Percentiles rank a stretch among this genome's conserved stretches.
phyloP scores from a whole-genome alignment of 2,888 invertebrate genomes.

The Scotopteryx bipunctaria region DNA sequence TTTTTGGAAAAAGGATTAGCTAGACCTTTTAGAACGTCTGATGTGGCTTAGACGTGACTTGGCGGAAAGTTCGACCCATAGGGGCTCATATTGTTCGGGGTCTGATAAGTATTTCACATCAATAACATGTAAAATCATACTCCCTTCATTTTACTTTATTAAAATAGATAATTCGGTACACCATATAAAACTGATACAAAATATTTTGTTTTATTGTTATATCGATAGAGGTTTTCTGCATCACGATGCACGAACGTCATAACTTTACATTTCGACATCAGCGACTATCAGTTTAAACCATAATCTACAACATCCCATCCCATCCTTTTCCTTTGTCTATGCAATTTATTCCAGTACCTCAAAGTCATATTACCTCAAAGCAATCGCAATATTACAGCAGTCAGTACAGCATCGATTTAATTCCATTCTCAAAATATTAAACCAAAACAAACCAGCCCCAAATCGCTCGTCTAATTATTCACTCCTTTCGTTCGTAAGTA shows the following conservation, averaged over 20 bases:
- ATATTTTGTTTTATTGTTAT: too few species aligned
- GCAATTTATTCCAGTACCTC: too few species aligned
- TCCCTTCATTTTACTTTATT: background rate
- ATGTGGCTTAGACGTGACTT: conserved; percentile 49
- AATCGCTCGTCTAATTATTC: conserved; percentile 36
- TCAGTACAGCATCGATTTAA: conserved; percentile 8
- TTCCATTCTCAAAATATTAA: conserved; percentile 14
- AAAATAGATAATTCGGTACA: too few species aligned
- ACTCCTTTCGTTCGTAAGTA: conserved; percentile 39
- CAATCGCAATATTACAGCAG: background rate
- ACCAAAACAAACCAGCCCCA: conserved; percentile 28
- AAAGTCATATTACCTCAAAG: too few species aligned
- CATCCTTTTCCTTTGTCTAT: too few species aligned
- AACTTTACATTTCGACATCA: too few species aligned
- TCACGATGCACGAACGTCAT: too few species aligned
- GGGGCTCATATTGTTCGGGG: conserved; percentile 35
- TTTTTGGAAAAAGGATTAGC: conserved; percentile 77
- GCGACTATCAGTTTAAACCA: too few species aligned
- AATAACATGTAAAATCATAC: background rate
- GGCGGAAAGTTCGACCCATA: conserved; percentile 35
- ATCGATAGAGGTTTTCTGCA: too few species aligned
- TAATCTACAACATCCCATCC: too few species aligned
- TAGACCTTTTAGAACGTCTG: conserved; percentile 61
- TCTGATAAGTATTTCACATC: conserved; percentile 14
- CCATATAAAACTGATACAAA: too few species aligned